Base-by-base conservation (phyloP, 2,888 invertebrate species). In the Bruchidius siliquastri region DNA sequence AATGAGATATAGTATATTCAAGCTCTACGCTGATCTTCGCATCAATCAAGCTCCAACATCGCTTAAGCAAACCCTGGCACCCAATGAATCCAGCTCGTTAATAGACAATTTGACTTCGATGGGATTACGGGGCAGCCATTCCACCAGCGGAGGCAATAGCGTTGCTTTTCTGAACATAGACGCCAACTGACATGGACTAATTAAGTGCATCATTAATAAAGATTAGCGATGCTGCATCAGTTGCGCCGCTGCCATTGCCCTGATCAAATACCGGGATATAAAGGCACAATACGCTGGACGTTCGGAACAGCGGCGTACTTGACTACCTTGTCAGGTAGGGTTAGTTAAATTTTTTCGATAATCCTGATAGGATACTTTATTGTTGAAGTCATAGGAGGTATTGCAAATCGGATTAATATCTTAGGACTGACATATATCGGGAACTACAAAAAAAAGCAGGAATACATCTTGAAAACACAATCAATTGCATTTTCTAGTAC, bases 141-240 rank as follows among this genome's bases (percentile, higher is more conserved):
- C 13, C 49, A 49, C 49, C 49, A 49, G 49, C 49, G 49, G 49
- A 49, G 13, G 49, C 49, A 13, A 49, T 49, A 13, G 49, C 18
- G 49, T 3, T 49, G 80, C 79, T 78, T 79, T 79, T 77, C 80
- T 76, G 79, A 49, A 49, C 79, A 79, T 80, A 79, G 81, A 81
- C 80, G 80, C 79, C 77, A 77, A 79, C 79, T 82, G 82, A 81
- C 82, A 81, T 72, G 76, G 76, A 74, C 80, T 83, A 83, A 83
- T 83, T 83, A 83, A 83, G 81, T 81, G 80, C 79, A 81, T 81
- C 83, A 83, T 83, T 83, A 83, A 83, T 83, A 83, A 83, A 83
- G 83, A 83, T 83, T 83, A 83, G 81, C 79, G 74, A 79, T 79
- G 80, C 80, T 79, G 81, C 80, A 77, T 78, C 78, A 76, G 78